phyloP scores from a whole-genome alignment of 2,113 vertebrate species.

The Planiliza haematocheilus region DNA sequence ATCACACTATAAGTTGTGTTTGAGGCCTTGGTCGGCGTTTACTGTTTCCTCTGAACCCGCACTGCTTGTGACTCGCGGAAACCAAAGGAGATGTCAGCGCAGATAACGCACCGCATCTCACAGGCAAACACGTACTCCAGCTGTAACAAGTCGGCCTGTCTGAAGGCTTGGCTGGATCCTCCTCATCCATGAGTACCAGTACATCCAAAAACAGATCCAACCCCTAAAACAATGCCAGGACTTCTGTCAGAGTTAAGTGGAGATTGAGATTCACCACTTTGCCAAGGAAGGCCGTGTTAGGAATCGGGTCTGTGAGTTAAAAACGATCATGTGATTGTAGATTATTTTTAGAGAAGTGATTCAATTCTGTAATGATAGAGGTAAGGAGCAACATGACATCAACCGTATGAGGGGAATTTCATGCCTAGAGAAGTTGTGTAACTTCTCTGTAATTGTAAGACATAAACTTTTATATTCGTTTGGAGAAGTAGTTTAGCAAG shows the following conservation, averaged over 20 bases:
- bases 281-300: not conserved
- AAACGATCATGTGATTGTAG: not conserved
- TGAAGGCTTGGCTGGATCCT: too few species aligned
- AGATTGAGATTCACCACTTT: too few species aligned
- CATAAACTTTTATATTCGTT: too few species aligned
- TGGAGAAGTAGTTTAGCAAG: too few species aligned
- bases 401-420: not conserved
- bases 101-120: not conserved
- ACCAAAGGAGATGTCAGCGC: slow-evolving; percentile 14
- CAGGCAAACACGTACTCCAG: not conserved
- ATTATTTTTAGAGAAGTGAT: slow-evolving; percentile 25
- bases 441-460: too few species aligned
- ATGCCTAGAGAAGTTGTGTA: not conserved
- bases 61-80: not conserved
- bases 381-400: not conserved
- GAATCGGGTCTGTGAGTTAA: not conserved
- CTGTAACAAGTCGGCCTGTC: too few species aligned
- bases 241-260: too few species aligned
- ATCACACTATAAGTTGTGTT: not conserved
- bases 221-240: too few species aligned
- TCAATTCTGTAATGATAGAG: slow-evolving; percentile 2
- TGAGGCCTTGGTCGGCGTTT: too few species aligned
- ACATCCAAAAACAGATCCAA: too few species aligned
- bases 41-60: slow-evolving; percentile 11
- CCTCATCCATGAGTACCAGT: too few species aligned